Percentiles rank a stretch among this genome's conserved stretches.
These are phyloP conservation scores for Cladorhizidae sp. DNA, from an alignment of 37 sponge, comb jelly and placozoan genomes.

Conservation along the genomic window DNA sequence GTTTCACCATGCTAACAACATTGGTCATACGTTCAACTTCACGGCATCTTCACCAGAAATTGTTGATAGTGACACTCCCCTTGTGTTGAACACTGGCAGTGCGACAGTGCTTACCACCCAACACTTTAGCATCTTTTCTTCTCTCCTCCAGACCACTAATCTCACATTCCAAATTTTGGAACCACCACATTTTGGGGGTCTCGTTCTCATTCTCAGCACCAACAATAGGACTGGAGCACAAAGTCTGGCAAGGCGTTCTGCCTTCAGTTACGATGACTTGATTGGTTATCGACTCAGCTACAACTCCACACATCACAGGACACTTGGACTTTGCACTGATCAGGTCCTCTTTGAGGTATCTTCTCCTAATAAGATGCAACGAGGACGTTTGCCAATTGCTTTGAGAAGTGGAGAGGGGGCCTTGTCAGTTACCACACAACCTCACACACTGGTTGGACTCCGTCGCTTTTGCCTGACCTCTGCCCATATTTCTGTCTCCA, in stretches of 20 bases:
- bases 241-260: background rate
- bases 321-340: slow-evolving; percentile 17
- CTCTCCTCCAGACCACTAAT: background rate
- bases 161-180: background rate
- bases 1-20: background rate
- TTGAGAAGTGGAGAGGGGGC: background rate
- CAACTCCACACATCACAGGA: background rate
- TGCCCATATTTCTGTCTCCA: slow-evolving; percentile 1
- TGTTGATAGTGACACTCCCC: background rate
- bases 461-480: slow-evolving; percentile 11
- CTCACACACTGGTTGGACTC: background rate
- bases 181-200: slow-evolving; percentile 30
- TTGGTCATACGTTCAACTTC: background rate
- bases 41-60: background rate
- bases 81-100: slow-evolving; percentile 9
- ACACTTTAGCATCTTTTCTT: slow-evolving; percentile 1
- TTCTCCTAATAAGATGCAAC: background rate
- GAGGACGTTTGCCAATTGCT: slow-evolving; percentile 14
- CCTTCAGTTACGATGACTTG: slow-evolving; percentile 21
- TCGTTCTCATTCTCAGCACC: background rate
- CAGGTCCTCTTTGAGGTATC: slow-evolving; percentile 6
- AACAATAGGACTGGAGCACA: background rate
- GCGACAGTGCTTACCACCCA: background rate
- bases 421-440: background rate
- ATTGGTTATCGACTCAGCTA: background rate